Percentiles rank a stretch among this genome's conserved stretches.
Conservation (phyloP, 1,140 invertebrate genomes). For the Tetragnatha versicolor region DNA sequence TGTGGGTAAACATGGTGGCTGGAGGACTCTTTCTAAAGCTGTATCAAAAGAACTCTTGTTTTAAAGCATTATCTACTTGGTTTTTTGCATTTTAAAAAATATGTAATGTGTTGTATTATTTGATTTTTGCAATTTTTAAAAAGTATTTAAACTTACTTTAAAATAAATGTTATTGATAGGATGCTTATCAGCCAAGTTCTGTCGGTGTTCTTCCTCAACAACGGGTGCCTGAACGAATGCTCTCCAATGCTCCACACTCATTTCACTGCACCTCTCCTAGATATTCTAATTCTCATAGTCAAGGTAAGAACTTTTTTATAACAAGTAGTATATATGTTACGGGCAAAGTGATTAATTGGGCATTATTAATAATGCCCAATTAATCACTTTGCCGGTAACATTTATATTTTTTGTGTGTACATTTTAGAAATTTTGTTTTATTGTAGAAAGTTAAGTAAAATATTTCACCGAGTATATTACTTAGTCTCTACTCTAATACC, state of each 20-base stretch:
- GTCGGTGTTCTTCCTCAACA: neutral
- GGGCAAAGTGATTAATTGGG: too few relatives aligned
- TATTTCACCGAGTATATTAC: neutral
- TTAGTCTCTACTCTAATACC: neutral
- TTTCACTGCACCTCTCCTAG: constrained; percentile 22
- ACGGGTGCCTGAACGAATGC: constrained; percentile 1
- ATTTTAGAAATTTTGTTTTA: neutral
- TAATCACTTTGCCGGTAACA: too few relatives aligned
- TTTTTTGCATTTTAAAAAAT: neutral
- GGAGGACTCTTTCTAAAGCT: too few relatives aligned
- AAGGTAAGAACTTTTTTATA: constrained; percentile 14
- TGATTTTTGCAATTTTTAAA: neutral
- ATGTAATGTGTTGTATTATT: neutral
- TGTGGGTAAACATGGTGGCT: too few relatives aligned
- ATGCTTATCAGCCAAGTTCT: constrained; percentile 7
- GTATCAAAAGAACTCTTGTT: too few relatives aligned
- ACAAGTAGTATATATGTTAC: neutral
- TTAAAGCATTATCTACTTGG: too few relatives aligned
- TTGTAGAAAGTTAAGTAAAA: neutral
- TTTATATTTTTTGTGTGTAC: neutral
- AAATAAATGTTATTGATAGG: too few relatives aligned
- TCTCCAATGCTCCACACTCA: constrained; percentile 16
- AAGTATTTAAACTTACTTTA: neutral
- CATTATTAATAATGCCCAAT: too few relatives aligned
- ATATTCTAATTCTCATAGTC: constrained; percentile 11